Conservation (phyloP, 2,888 invertebrate genomes). For the Argyresthia goedartella region DNA sequence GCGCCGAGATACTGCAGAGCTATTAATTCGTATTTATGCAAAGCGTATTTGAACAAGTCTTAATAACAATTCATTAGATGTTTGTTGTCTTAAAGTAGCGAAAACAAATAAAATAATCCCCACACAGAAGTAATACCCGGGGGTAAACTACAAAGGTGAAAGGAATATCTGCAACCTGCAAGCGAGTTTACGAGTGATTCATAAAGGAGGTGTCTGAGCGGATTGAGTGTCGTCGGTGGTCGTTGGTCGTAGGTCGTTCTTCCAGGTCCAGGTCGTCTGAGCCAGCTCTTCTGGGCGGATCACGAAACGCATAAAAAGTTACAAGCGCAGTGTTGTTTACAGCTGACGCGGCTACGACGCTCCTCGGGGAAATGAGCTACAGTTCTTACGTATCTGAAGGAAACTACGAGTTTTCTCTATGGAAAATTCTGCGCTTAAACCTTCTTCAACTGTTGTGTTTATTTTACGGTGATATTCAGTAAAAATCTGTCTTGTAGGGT, state of each 20-base stretch:
- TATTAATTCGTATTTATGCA: constrained; percentile 54
- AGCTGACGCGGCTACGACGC: constrained; percentile 12
- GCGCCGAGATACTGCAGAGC: constrained; percentile 41
- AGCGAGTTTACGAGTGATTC: constrained; percentile 49
- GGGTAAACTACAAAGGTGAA: neutral
- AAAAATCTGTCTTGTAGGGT: too few relatives aligned
- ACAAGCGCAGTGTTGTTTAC: constrained; percentile 40
- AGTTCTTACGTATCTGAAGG: constrained; percentile 12
- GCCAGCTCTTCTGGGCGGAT: neutral
- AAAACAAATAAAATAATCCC: neutral
- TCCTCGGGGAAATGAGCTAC: constrained; percentile 15
- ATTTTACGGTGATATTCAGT: too few relatives aligned
- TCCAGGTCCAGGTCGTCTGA: constrained; percentile 3
- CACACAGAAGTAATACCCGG: neutral
- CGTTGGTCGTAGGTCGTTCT: too few relatives aligned
- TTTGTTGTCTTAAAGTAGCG: neutral
- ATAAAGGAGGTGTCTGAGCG: constrained; percentile 41
- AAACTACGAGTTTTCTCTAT: neutral
- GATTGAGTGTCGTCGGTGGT: constrained; percentile 38
- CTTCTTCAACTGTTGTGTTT: too few relatives aligned
- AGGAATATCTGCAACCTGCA: constrained; percentile 11
- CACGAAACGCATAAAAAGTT: constrained; percentile 33
- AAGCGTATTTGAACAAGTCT: constrained; percentile 37
- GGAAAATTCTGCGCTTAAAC: too few relatives aligned
- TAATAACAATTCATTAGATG: constrained; percentile 27